These are phyloP conservation scores for Mylabris phalerata DNA, from an alignment of 1,140 invertebrate genomes.

Conservation along the genomic window DNA sequence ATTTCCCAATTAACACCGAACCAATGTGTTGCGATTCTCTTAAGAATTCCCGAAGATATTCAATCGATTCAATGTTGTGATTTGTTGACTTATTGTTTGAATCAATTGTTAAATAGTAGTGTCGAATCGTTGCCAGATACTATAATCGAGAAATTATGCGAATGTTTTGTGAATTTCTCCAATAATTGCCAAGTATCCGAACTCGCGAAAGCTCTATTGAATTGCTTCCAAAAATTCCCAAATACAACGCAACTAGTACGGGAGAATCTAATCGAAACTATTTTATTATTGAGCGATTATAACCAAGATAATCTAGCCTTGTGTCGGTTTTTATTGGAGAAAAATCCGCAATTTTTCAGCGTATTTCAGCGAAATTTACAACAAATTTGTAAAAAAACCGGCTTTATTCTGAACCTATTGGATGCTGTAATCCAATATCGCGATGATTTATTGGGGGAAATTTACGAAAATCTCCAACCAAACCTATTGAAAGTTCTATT, in stretches of 20 bases:
- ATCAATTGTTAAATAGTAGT: conserved; percentile 2
- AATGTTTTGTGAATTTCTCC: not conserved
- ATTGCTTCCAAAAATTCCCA: conserved; percentile 53
- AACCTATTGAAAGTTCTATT: conserved; percentile 53
- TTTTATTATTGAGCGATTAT: conserved; percentile 33
- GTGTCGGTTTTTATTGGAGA: conserved; percentile 42
- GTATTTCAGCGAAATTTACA: conserved; percentile 41
- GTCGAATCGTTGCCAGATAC: conserved; percentile 12
- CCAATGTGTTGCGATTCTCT: too few species aligned
- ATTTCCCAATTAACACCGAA: too few species aligned
- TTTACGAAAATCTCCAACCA: conserved; percentile 51
- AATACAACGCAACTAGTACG: conserved; percentile 42
- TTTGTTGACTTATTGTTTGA: conserved; percentile 14
- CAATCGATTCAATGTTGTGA: conserved; percentile 11
- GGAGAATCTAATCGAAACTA: conserved; percentile 42
- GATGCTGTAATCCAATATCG: conserved; percentile 44
- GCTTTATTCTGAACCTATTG: conserved; percentile 51
- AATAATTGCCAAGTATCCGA: not conserved
- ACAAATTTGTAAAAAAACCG: conserved; percentile 45
- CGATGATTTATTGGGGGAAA: conserved; percentile 40
- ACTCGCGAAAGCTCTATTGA: conserved; percentile 14
- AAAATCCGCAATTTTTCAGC: conserved; percentile 42
- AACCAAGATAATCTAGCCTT: conserved; percentile 11
- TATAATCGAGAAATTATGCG: conserved; percentile 11
- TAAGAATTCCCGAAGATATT: too few species aligned